A percentile compares a stretch with the other conserved stretches of the same genome.
Conservation (phyloP, 2,888 invertebrate species). For the Drosophila falleni region DNA sequence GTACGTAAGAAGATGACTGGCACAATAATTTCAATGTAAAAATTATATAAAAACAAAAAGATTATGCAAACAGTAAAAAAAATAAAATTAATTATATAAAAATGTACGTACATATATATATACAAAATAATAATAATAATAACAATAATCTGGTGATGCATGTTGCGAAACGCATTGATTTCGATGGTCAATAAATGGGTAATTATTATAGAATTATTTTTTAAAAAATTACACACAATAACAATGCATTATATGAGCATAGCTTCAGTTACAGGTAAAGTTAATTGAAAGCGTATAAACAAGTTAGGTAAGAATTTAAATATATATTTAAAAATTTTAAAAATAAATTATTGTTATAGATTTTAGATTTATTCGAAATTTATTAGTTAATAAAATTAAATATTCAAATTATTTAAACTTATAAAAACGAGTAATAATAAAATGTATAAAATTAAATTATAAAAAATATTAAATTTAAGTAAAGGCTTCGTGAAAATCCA, state of each 20-base stretch:
- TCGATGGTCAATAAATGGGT: constrained; percentile 57
- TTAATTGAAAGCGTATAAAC: background rate
- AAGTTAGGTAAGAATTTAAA: background rate
- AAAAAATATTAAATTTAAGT: background rate
- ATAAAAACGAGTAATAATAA: too few relatives aligned
- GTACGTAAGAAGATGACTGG: constrained; percentile 22
- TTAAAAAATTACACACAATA: constrained; percentile 21
- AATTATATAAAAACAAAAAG: constrained; percentile 50
- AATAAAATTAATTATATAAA: constrained; percentile 45
- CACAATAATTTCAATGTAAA: constrained; percentile 51
- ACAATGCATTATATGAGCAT: constrained; percentile 11
- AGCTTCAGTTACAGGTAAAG: background rate
- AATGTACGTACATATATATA: constrained; percentile 19
- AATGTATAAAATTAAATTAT: background rate
- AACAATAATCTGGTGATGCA: constrained; percentile 62
- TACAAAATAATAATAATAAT: constrained; percentile 48
- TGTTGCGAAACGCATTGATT: constrained; percentile 61
- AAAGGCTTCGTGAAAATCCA: background rate
- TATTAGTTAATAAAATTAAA: background rate
- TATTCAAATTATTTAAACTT: too few relatives aligned
- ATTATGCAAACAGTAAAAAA: constrained; percentile 29
- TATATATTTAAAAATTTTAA: background rate
- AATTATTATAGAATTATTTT: constrained; percentile 73
- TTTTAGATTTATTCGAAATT: background rate
- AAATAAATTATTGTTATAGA: background rate